These are phyloP conservation scores for Coenonympha glycerion DNA, from an alignment of 2,888 invertebrate genomes.

Conservation along the genomic window DNA sequence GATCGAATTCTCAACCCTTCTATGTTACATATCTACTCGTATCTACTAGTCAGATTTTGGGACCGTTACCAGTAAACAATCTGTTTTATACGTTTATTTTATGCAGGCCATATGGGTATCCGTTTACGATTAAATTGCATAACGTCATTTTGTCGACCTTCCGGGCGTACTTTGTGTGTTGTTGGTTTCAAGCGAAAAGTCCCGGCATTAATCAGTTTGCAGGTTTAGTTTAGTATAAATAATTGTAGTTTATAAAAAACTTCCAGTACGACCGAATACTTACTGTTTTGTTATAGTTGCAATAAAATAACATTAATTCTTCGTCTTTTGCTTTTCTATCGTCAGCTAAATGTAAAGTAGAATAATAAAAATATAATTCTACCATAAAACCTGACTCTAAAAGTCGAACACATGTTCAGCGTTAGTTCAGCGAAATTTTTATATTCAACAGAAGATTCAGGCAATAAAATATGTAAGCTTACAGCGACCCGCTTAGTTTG, in stretches of 20 bases:
- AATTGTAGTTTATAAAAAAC: too few relatives aligned
- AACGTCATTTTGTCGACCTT: too few relatives aligned
- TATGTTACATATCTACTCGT: too few relatives aligned
- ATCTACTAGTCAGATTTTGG: slow-evolving; percentile 50
- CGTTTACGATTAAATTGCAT: not conserved
- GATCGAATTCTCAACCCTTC: slow-evolving; percentile 70
- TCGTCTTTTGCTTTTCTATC: not conserved
- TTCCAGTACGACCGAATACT: too few relatives aligned
- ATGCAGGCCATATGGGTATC: slow-evolving; percentile 3
- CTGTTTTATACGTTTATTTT: slow-evolving; percentile 22
- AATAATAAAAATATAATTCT: slow-evolving; percentile 9
- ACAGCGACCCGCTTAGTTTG: slow-evolving; percentile 51
- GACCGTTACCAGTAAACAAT: slow-evolving; percentile 44
- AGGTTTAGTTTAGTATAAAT: too few relatives aligned
- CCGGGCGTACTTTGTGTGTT: too few relatives aligned
- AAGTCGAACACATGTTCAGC: slow-evolving; percentile 6
- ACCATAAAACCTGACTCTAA: slow-evolving; percentile 7
- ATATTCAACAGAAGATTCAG: slow-evolving; percentile 31
- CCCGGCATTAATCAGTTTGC: too few relatives aligned
- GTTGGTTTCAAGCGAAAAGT: too few relatives aligned
- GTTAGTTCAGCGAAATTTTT: slow-evolving; percentile 8
- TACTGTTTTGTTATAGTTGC: too few relatives aligned
- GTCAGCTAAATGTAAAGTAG: not conserved
- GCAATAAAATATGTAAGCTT: slow-evolving; percentile 56
- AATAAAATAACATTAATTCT: not conserved